Percentiles rank a stretch among this genome's conserved stretches.
Conservation (phyloP, 2,113 vertebrate genomes). For the Aptenodytes forsteri region DNA sequence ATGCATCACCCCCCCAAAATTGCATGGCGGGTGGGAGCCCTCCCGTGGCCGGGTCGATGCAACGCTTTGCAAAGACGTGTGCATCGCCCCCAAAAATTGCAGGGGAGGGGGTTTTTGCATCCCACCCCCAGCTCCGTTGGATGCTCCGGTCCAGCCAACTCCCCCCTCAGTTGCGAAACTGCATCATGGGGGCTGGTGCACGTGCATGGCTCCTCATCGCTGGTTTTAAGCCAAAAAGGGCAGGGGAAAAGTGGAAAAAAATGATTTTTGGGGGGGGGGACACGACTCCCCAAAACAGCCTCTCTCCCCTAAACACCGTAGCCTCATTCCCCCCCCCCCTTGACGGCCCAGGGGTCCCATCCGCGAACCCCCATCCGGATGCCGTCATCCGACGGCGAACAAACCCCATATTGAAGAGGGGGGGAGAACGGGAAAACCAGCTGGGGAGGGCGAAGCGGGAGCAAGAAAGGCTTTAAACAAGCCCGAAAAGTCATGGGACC, state of each 20-base stretch:
- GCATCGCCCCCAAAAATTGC: neutral
- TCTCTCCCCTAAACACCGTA: neutral
- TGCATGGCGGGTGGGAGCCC: neutral
- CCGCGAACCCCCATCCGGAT: accelerated
- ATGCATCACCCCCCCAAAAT: neutral
- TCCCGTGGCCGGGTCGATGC: too few relatives aligned
- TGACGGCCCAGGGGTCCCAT: neutral
- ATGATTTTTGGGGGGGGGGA: accelerated
- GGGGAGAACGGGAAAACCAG: neutral
- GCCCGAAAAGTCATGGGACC: slow-evolving; percentile 40
- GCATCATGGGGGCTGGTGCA: neutral
- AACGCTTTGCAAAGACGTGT: too few relatives aligned
- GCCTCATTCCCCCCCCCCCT: neutral
- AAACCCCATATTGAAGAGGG: slow-evolving; percentile 10
- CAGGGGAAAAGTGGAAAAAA: neutral
- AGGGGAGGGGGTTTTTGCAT: neutral
- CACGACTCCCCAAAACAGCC: neutral
- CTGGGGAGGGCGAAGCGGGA: neutral
- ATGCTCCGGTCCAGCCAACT: neutral
- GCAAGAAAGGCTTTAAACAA: slow-evolving; percentile 50
- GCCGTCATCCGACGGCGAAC: neutral
- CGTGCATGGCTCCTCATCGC: neutral
- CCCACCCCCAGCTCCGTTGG: neutral
- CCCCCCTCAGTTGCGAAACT: neutral
- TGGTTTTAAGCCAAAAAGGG: neutral